phyloP scores from a whole-genome alignment of 2,888 invertebrate genomes.

The Strigamia crassipes region DNA sequence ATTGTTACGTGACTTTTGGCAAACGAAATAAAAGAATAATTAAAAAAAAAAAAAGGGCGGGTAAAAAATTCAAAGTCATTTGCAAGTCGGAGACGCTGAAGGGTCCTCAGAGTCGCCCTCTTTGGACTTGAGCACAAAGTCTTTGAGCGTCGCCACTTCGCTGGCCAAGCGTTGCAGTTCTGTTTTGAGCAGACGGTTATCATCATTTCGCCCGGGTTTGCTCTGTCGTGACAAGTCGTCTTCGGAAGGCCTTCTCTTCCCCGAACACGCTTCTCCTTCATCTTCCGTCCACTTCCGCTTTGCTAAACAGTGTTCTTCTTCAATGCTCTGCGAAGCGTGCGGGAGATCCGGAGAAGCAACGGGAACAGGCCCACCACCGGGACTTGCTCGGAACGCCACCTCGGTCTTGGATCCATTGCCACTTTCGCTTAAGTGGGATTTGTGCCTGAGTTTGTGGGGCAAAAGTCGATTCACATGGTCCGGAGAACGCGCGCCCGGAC shows the following conservation, averaged over 20 bases:
- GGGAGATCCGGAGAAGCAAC: background rate
- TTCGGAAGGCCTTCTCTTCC: background rate
- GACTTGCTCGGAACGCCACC: background rate
- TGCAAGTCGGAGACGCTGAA: conserved; percentile 15
- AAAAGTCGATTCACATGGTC: conserved; percentile 56
- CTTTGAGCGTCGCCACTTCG: conserved; percentile 86
- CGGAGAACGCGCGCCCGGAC: conserved; percentile 55
- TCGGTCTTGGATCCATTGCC: conserved; percentile 63
- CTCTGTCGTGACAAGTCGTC: background rate
- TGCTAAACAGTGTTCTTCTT: conserved; percentile 49
- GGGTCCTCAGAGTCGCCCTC: conserved; percentile 17
- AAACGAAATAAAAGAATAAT: background rate
- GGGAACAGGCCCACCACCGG: background rate
- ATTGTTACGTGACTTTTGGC: conserved; percentile 38
- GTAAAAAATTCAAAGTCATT: background rate
- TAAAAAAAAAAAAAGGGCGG: too few relatives aligned
- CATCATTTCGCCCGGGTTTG: conserved; percentile 50
- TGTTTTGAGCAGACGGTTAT: conserved; percentile 71
- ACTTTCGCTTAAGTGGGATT: conserved; percentile 85
- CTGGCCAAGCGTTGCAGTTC: conserved; percentile 85
- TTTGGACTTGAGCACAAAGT: conserved; percentile 55
- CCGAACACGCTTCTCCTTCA: background rate
- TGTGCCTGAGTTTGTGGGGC: conserved; percentile 88
- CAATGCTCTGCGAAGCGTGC: background rate
- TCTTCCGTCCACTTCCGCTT: background rate